Conservation (phyloP, 2,888 invertebrate species). For the Lagria hirta region DNA sequence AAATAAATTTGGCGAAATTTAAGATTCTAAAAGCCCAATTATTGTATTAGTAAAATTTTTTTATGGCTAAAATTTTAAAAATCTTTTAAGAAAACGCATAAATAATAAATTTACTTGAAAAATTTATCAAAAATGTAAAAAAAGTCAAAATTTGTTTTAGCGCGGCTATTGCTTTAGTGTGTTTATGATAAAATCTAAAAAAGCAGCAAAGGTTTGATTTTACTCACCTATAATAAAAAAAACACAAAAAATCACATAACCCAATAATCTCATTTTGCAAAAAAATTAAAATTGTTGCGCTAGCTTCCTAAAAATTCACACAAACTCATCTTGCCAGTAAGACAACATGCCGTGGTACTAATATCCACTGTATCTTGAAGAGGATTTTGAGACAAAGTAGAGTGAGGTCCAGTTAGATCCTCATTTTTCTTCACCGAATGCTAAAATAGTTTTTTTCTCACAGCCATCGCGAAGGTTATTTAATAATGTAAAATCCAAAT, state of each 20-base stretch:
- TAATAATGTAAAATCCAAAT: background rate
- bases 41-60: no score
- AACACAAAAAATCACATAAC: slow-evolving; percentile 4
- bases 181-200: no score
- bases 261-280: slow-evolving; percentile 13
- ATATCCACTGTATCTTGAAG: slow-evolving; percentile 10
- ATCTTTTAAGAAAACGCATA: no score
- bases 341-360: no score
- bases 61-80: no score
- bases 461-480: slow-evolving; percentile 2
- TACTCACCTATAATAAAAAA: slow-evolving; percentile 6
- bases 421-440: slow-evolving; percentile 12
- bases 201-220: no score
- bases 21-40: no score
- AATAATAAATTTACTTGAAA: no score
- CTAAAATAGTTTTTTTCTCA: slow-evolving; percentile 1
- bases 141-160: no score
- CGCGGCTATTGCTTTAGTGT: no score
- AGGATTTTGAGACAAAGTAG: slow-evolving; percentile 18
- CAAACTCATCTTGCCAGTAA: slow-evolving; percentile 5
- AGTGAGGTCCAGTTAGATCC: slow-evolving; percentile 21
- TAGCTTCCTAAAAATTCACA: slow-evolving; percentile 1
- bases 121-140: no score
- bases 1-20: no score
- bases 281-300: background rate